Percentiles rank a stretch among this genome's conserved stretches.
Conservation (phyloP, 2,113 vertebrate genomes). For the Periophthalmodon schlosseri region DNA sequence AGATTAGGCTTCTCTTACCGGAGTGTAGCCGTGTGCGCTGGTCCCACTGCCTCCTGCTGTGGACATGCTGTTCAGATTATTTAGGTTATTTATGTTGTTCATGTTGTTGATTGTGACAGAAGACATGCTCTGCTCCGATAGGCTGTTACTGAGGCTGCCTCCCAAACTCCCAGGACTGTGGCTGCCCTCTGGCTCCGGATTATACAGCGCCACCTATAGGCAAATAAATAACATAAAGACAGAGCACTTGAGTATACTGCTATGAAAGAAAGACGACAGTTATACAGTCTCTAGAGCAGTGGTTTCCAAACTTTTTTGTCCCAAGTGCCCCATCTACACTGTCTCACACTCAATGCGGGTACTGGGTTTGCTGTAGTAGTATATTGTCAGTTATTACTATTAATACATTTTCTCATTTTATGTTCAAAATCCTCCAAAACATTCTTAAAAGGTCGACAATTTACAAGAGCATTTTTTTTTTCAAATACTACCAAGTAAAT, state of each 20-base stretch:
- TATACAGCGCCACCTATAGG: constrained; percentile 81
- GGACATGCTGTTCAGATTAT: constrained; percentile 74
- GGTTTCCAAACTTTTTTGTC: no score
- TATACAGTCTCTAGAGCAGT: no score
- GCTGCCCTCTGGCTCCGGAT: constrained; percentile 83
- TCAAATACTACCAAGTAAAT: no score
- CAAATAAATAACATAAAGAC: constrained; percentile 27
- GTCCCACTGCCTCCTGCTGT: constrained; percentile 39
- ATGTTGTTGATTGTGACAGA: constrained; percentile 85
- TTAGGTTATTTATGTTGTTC: constrained; percentile 64
- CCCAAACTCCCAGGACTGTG: constrained; percentile 84
- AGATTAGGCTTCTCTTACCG: constrained; percentile 65
- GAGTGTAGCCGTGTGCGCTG: constrained; percentile 73
- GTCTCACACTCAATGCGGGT: no score
- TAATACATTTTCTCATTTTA: no score
- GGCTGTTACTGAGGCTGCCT: constrained; percentile 88
- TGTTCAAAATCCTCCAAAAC: no score
- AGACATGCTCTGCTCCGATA: constrained; percentile 85
- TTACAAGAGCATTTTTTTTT: no score
- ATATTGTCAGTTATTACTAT: no score
- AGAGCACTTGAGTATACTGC: neutral
- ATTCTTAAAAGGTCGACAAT: no score
- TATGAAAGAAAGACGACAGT: no score
- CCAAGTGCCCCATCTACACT: no score
- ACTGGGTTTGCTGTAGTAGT: no score